phyloP scores from a whole-genome alignment of 2,888 invertebrate genomes.

The Drosophila pseudotakahashii region DNA sequence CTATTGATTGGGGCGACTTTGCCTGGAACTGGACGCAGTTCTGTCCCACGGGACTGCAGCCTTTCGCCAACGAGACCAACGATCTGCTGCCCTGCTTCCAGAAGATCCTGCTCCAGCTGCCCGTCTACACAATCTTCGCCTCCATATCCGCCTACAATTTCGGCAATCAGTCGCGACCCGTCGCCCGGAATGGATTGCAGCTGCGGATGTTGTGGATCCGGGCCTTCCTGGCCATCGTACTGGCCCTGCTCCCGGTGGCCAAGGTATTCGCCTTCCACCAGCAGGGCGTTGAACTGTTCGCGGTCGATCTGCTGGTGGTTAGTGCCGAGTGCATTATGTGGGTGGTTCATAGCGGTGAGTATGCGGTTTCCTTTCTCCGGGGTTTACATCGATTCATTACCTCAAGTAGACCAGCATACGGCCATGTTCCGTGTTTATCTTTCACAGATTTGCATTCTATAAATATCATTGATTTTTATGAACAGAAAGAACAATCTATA shows the following conservation, averaged over 20 bases:
- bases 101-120: slow-evolving; percentile 91
- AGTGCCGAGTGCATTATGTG: slow-evolving; percentile 91
- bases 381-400: slow-evolving; percentile 2
- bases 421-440: slow-evolving; percentile 1
- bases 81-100: slow-evolving; percentile 95
- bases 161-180: slow-evolving; percentile 87
- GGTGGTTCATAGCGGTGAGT: slow-evolving; percentile 91
- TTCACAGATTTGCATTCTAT: not conserved
- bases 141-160: slow-evolving; percentile 92
- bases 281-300: slow-evolving; percentile 85
- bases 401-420: not conserved
- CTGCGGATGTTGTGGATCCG: slow-evolving; percentile 88
- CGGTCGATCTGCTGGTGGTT: slow-evolving; percentile 89
- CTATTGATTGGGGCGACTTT: slow-evolving; percentile 58
- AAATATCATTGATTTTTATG: not conserved
- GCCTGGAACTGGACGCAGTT: slow-evolving; percentile 90
- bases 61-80: slow-evolving; percentile 89
- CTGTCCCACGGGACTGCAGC: slow-evolving; percentile 89
- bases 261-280: slow-evolving; percentile 88
- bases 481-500: too few relatives aligned
- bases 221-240: slow-evolving; percentile 86
- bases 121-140: slow-evolving; percentile 90
- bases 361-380: slow-evolving; percentile 10
- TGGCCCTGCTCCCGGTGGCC: slow-evolving; percentile 89
- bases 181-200: slow-evolving; percentile 87